phyloP scores from a whole-genome alignment of 2,113 vertebrate species.

The Lutjanus erythropterus region DNA sequence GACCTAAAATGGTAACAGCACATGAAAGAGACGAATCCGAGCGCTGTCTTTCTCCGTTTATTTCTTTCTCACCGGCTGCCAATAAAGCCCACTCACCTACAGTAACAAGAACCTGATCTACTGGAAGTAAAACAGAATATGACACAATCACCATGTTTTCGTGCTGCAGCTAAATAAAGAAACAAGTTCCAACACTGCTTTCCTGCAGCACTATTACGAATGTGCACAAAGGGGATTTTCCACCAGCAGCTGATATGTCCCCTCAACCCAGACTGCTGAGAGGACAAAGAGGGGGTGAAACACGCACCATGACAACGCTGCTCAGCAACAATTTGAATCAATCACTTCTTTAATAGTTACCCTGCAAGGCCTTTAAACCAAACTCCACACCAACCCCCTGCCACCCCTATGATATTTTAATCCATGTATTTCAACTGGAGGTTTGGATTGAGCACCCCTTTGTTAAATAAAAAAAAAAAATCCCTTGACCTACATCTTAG shows the following conservation, averaged over 20 bases:
- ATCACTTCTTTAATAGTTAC: constrained; percentile 72
- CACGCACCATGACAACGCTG: constrained; percentile 65
- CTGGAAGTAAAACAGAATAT: constrained; percentile 22
- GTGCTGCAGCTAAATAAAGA: constrained; percentile 41
- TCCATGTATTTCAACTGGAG: constrained; percentile 47
- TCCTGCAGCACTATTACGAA: constrained; percentile 28
- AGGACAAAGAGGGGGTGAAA: constrained; percentile 69
- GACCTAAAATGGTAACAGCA: constrained; percentile 81
- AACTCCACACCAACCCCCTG: constrained; percentile 19
- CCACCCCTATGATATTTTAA: constrained; percentile 59
- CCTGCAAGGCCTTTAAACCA: constrained; percentile 27
- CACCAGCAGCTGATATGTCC: constrained; percentile 74
- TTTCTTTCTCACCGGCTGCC: constrained; percentile 60
- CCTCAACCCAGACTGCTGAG: constrained; percentile 40
- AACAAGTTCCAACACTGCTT: constrained; percentile 8
- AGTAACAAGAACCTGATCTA: constrained; percentile 27
- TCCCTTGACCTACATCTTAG: constrained; percentile 72
- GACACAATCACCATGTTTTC: constrained; percentile 45
- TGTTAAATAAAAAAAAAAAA: constrained; percentile 51
- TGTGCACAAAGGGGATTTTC: constrained; percentile 76
- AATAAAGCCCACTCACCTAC: constrained; percentile 50
- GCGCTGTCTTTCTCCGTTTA: constrained; percentile 67
- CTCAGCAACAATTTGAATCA: constrained; percentile 75
- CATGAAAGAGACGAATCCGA: constrained; percentile 49
- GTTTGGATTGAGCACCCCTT: constrained; percentile 32